These are phyloP conservation scores for Heliconius hermathena DNA, from an alignment of 1,140 invertebrate genomes.

Conservation along the genomic window DNA sequence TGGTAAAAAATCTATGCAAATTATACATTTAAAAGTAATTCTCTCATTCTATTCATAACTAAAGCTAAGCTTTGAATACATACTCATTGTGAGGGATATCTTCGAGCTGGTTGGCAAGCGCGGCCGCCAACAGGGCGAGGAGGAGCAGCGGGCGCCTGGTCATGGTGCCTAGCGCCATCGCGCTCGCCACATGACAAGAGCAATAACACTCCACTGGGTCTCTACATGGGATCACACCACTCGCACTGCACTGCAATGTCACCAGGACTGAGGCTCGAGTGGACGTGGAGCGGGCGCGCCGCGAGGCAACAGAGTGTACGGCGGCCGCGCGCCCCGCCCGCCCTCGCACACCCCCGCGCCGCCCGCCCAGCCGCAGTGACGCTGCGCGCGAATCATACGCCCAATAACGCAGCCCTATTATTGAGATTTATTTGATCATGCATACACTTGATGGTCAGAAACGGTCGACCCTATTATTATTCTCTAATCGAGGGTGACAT, in stretches of 20 bases:
- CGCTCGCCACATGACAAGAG: conserved; percentile 67
- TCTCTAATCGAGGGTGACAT: conserved; percentile 22
- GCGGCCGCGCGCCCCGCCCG: conserved; percentile 38
- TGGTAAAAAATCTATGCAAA: not conserved
- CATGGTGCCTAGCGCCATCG: conserved; percentile 68
- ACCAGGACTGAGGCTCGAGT: conserved; percentile 56
- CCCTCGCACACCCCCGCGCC: conserved; percentile 55
- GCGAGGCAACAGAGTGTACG: conserved; percentile 54
- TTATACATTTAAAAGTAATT: no score
- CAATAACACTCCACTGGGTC: conserved; percentile 58
- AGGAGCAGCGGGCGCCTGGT: conserved; percentile 60
- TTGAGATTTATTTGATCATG: conserved; percentile 77
- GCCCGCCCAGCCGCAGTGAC: conserved; percentile 67
- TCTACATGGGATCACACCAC: conserved; percentile 58
- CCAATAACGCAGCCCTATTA: conserved; percentile 79
- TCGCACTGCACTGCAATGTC: conserved; percentile 67
- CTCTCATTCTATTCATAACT: no score
- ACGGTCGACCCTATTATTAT: conserved; percentile 36
- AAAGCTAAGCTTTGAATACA: conserved; percentile 61
- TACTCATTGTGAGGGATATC: conserved; percentile 93
- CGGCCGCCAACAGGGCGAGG: conserved; percentile 64
- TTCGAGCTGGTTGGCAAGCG: conserved; percentile 87
- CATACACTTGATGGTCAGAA: conserved; percentile 58
- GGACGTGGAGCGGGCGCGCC: conserved; percentile 54
- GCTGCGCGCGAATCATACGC: conserved; percentile 79